Base-by-base conservation (phyloP, 2,113 vertebrate genomes). In the Origma solitaria region DNA sequence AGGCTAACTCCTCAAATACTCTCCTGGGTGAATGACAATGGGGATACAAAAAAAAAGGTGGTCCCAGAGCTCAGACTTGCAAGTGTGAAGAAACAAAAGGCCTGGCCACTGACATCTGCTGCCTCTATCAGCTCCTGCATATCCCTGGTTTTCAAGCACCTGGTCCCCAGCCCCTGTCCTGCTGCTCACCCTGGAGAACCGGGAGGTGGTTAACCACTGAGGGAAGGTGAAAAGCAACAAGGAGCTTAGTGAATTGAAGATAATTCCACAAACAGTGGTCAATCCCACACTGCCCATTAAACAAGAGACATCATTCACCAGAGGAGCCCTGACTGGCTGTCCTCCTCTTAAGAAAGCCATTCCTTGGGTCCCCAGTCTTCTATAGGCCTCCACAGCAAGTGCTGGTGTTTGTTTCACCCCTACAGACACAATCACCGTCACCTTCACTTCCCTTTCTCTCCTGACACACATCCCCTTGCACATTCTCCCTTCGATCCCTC, bases 11-110 rank as follows among this genome's bases (percentile, higher is more conserved):
- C 95, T 97, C 92, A 95, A 98, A 97, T 95, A 64, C 94, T 91
- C 96, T 96, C 85, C 62, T 45, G 35, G 95, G 96, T 98, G 97
- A 98, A 99, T 98, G 97, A 99, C 98, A 99, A 99, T 98, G 84
- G 97, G 3, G 1, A 88, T 97, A 91, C 86, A 96, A 80, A 97
- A 96, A 81, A 98, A 98, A 95, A 98, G 94, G 97, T 98, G 96
- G 96, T 97, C 97, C 96, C 96, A 94, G 83, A 93, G 83, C 94
- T 89, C 83, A 93, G 88, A 70, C 96, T 94, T 88, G 88, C 15
- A 50, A 93, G 92, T 94, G 56, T 37, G 80, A 47, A 51, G 81
- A 82, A 96, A 98, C 98, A 99, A 98, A 96, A 98, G 97, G 95
- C 92, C 86, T 82, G 71, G 49, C 12, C 86, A 56, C 40, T 33